Conservation (phyloP, 2,888 invertebrate genomes). For the Polyommatus icarus region DNA sequence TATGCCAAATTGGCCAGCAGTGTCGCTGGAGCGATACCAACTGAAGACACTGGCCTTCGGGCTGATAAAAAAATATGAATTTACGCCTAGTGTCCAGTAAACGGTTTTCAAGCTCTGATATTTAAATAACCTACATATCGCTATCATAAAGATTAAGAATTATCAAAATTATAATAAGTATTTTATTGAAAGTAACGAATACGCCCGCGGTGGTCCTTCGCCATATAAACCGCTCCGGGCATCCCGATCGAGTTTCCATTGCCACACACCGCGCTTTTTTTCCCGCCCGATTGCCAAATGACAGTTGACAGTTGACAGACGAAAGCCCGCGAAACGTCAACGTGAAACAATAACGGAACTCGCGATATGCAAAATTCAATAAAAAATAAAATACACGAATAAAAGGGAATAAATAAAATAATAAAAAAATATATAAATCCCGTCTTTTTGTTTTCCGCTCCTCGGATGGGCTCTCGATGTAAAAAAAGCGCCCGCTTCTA, state of each 20-base stretch:
- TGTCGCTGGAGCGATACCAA: too few relatives aligned
- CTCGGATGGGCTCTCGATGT: constrained; percentile 76
- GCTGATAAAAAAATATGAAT: too few relatives aligned
- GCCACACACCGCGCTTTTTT: constrained; percentile 51
- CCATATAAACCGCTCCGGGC: constrained; percentile 32
- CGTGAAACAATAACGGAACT: constrained; percentile 53
- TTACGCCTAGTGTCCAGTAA: too few relatives aligned
- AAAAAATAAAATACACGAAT: constrained; percentile 68
- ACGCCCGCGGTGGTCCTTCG: constrained; percentile 36
- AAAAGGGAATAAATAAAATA: constrained; percentile 77
- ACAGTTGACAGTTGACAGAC: constrained; percentile 58
- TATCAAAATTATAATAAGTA: not conserved
- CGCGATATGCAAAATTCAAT: constrained; percentile 72
- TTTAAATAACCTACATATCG: not conserved
- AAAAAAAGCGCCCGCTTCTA: constrained; percentile 79
- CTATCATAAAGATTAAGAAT: not conserved
- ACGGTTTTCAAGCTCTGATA: not conserved
- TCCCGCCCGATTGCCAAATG: constrained; percentile 52
- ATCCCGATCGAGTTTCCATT: constrained; percentile 40
- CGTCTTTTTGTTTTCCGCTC: constrained; percentile 75
- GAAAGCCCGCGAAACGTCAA: constrained; percentile 53
- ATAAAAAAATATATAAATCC: constrained; percentile 76
- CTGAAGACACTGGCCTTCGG: too few relatives aligned
- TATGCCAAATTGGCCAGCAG: too few relatives aligned
- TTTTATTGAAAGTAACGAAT: not conserved